These are phyloP conservation scores for Aethes cnicana DNA, from an alignment of 2,888 invertebrate genomes.

Conservation along the genomic window DNA sequence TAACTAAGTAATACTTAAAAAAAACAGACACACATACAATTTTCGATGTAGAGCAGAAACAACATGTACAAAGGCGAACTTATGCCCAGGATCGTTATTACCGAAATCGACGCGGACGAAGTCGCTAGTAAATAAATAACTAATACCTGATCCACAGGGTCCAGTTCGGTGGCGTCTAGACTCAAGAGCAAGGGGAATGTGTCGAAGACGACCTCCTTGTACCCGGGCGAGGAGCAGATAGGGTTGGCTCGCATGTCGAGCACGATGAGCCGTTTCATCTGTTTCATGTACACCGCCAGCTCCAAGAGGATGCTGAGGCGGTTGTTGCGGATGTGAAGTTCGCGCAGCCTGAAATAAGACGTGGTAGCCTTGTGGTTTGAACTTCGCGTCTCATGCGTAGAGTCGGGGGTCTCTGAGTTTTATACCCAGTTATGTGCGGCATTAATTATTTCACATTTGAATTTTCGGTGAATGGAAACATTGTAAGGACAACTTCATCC, in stretches of 20 bases:
- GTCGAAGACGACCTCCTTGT: slow-evolving; percentile 62
- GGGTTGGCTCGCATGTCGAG: slow-evolving; percentile 71
- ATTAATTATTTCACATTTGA: too few species aligned
- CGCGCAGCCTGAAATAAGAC: slow-evolving; percentile 51
- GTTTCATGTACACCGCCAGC: slow-evolving; percentile 67
- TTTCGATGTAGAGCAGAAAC: too few species aligned
- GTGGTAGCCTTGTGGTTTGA: background rate
- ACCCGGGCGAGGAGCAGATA: slow-evolving; percentile 57
- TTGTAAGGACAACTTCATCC: too few species aligned
- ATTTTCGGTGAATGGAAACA: too few species aligned
- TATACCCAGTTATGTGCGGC: too few species aligned
- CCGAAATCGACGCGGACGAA: too few species aligned
- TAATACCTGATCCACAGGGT: slow-evolving; percentile 61
- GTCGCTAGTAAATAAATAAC: background rate
- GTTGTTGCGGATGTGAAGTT: slow-evolving; percentile 67
- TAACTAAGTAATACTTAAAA: too few species aligned
- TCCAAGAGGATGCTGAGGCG: slow-evolving; percentile 59
- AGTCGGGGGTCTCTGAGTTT: too few species aligned
- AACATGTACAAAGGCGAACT: too few species aligned
- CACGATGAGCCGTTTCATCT: slow-evolving; percentile 54
- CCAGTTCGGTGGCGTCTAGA: slow-evolving; percentile 57
- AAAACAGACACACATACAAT: too few species aligned
- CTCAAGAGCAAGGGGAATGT: slow-evolving; percentile 60
- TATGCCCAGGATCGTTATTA: too few species aligned
- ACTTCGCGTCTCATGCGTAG: too few species aligned